These are phyloP conservation scores for Punctoribates punctum DNA, from an alignment of 2,888 invertebrate genomes.

Conservation along the genomic window DNA sequence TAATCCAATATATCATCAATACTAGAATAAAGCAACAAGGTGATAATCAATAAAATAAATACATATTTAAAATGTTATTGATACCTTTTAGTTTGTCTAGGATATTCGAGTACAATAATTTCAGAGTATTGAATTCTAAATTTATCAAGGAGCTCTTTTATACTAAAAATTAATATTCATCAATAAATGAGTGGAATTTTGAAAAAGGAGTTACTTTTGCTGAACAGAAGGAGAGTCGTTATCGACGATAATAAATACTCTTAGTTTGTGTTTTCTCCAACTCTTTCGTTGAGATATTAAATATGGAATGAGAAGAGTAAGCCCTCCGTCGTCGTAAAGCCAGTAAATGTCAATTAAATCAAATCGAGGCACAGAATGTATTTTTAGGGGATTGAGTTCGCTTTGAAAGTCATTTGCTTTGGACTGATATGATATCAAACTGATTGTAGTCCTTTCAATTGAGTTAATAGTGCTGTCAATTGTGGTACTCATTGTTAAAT, in stretches of 20 bases:
- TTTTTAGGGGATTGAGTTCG: not conserved
- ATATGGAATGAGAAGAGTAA: constrained; percentile 56
- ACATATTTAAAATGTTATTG: too few relatives aligned
- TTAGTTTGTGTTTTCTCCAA: constrained; percentile 54
- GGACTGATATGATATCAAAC: too few relatives aligned
- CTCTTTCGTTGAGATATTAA: constrained; percentile 51
- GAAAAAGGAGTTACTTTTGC: not conserved
- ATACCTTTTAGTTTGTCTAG: too few relatives aligned
- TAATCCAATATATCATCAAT: too few relatives aligned
- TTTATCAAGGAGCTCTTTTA: too few relatives aligned
- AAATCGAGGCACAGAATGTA: not conserved
- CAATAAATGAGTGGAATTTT: too few relatives aligned
- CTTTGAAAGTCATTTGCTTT: too few relatives aligned
- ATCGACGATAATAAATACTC: constrained; percentile 62
- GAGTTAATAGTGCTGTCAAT: not conserved
- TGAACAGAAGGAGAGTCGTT: constrained; percentile 64
- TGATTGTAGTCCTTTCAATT: not conserved
- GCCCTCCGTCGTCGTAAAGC: constrained; percentile 90
- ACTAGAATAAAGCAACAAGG: too few relatives aligned
- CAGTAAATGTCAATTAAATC: constrained; percentile 90
- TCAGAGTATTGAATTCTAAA: too few relatives aligned
- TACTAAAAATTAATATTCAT: too few relatives aligned
- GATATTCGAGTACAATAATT: too few relatives aligned
- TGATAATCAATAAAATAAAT: too few relatives aligned
- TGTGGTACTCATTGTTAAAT: not conserved